A percentile compares a stretch with the other conserved stretches of the same genome.
phyloP scores from a whole-genome alignment of 1,140 invertebrate species.

The Drosophila busckii region DNA sequence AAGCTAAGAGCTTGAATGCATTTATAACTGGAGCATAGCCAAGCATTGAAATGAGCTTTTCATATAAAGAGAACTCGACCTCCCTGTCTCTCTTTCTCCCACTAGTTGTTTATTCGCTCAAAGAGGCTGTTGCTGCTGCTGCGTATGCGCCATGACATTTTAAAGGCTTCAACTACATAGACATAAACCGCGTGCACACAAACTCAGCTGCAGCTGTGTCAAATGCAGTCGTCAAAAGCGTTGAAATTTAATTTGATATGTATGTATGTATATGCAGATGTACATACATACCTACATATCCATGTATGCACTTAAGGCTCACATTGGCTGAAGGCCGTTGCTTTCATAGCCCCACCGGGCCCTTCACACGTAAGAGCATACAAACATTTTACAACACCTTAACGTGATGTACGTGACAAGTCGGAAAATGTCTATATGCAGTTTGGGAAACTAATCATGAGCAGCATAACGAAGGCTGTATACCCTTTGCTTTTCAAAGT shows the following conservation, averaged over 20 bases:
- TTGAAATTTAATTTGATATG: constrained; percentile 3
- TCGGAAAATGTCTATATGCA: too few relatives aligned
- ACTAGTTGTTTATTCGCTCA: neutral
- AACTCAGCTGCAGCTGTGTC: constrained; percentile 6
- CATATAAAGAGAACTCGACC: neutral
- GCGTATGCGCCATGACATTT: constrained; percentile 50
- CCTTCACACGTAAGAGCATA: neutral
- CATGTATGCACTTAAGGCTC: constrained; percentile 12
- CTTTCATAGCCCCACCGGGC: constrained; percentile 2
- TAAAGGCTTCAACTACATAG: constrained; percentile 15
- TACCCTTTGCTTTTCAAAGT: too few relatives aligned
- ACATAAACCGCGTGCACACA: neutral
- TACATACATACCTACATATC: constrained; percentile 13
- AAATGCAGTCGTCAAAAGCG: constrained; percentile 15
- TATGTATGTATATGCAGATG: neutral
- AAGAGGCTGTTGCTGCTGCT: constrained; percentile 9
- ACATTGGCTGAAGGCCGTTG: constrained; percentile 43
- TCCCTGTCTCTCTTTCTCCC: neutral
- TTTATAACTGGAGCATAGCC: constrained; percentile 34
- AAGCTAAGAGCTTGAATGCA: constrained; percentile 20
- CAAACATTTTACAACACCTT: too few relatives aligned
- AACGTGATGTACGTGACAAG: too few relatives aligned
- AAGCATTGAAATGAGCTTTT: constrained; percentile 11
- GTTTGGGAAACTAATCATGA: too few relatives aligned
- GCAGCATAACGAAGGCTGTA: too few relatives aligned